These are phyloP conservation scores for Plecturocebus donacophilus DNA, from an alignment of 2,113 vertebrate genomes.

Conservation along the genomic window DNA sequence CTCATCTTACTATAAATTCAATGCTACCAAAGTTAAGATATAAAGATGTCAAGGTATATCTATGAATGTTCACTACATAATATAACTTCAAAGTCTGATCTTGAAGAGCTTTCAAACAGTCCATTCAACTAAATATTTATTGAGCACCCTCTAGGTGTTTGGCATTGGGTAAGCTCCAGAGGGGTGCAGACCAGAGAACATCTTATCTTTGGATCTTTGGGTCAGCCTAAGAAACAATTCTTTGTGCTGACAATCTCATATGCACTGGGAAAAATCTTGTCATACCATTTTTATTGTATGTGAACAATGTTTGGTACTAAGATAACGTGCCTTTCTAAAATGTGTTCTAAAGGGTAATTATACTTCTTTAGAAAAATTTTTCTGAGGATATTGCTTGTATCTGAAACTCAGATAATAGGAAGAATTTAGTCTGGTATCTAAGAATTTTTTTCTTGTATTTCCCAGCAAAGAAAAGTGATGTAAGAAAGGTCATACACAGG, in stretches of 20 bases:
- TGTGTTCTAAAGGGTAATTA: background rate
- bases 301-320: slow-evolving; percentile 45
- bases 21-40: background rate
- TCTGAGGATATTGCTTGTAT: background rate
- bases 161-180: slow-evolving; percentile 15
- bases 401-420: background rate
- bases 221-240: slow-evolving; percentile 31
- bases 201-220: background rate
- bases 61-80: background rate
- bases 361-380: background rate
- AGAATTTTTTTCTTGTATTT: background rate
- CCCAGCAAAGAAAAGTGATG: background rate
- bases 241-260: background rate
- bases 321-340: slow-evolving; percentile 31
- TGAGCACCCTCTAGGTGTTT: background rate
- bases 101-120: background rate
- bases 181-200: background rate
- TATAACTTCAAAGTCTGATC: slow-evolving; percentile 11
- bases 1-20: slow-evolving; percentile 14
- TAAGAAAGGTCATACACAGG: background rate
- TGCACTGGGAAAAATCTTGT: background rate
- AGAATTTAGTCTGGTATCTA: background rate
- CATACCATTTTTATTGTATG: slow-evolving; percentile 13
- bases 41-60: slow-evolving; percentile 21
- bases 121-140: slow-evolving; percentile 65